A percentile compares a stretch with the other conserved stretches of the same genome.
These are phyloP conservation scores for Thymelicus sylvestris DNA, from an alignment of 2,888 invertebrate genomes.

Conservation along the genomic window DNA sequence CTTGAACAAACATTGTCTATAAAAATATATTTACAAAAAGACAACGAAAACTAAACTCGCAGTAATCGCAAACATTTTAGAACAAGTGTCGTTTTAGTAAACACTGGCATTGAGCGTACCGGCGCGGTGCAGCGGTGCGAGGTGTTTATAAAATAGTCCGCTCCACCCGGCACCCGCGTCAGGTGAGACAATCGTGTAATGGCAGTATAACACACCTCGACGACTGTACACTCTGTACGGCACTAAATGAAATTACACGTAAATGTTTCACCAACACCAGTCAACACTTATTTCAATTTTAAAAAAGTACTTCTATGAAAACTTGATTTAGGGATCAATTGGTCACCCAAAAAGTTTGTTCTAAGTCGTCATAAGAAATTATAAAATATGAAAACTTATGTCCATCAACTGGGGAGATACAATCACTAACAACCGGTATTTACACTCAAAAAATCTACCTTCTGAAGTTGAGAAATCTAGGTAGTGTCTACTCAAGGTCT, in stretches of 20 bases:
- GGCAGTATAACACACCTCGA: constrained; percentile 5
- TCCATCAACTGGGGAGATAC: too few species aligned
- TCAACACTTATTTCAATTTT: background rate
- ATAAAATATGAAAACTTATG: too few species aligned
- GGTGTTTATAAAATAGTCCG: constrained; percentile 10
- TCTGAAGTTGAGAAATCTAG: too few species aligned
- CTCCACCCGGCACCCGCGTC: background rate
- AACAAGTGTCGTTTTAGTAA: constrained; percentile 11
- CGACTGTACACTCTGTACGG: background rate
- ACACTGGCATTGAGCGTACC: background rate
- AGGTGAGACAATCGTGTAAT: constrained; percentile 17
- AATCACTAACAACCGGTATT: too few species aligned
- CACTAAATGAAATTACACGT: background rate
- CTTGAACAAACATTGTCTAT: too few species aligned
- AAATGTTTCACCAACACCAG: background rate
- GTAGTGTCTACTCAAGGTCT: background rate
- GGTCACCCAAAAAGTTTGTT: too few species aligned
- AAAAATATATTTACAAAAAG: too few species aligned
- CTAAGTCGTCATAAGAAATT: too few species aligned
- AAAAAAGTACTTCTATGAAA: too few species aligned
- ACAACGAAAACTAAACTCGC: background rate
- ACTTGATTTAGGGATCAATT: too few species aligned
- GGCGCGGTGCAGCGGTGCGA: background rate
- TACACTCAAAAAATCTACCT: too few species aligned
- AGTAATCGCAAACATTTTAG: constrained; percentile 1